Conservation (phyloP, 1,140 invertebrate genomes). For the Drosophila setifemur region DNA sequence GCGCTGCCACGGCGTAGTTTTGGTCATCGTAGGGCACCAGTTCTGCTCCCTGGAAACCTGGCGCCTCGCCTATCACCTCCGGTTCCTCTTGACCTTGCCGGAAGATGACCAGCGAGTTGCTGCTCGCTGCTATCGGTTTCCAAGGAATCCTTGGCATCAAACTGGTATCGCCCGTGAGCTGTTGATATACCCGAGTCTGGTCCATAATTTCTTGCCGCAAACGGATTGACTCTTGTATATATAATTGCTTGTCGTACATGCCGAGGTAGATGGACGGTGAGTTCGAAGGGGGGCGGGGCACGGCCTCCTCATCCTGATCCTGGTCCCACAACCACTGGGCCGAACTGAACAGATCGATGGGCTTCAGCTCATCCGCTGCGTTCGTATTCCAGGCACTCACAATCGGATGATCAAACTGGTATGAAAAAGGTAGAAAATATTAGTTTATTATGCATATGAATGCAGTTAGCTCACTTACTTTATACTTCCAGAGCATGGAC, state of each 20-base stretch:
- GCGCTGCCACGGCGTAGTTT: conserved; percentile 83
- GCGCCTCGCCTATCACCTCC: conserved; percentile 26
- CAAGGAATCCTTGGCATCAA: conserved; percentile 86
- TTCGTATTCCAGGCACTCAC: conserved; percentile 91
- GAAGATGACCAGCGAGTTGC: conserved; percentile 70
- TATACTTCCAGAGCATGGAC: conserved; percentile 87
- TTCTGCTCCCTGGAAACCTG: conserved; percentile 39
- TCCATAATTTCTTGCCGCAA: conserved; percentile 77
- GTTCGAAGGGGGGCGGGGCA: conserved; percentile 26
- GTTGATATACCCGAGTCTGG: conserved; percentile 58
- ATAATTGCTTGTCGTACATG: conserved; percentile 90
- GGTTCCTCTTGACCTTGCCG: conserved; percentile 63
- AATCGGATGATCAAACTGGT: conserved; percentile 91
- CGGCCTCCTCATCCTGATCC: conserved; percentile 51
- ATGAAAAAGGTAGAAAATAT: conserved; percentile 85
- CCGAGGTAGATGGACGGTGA: conserved; percentile 91
- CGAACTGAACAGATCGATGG: conserved; percentile 89
- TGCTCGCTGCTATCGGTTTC: conserved; percentile 86
- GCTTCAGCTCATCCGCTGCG: conserved; percentile 84
- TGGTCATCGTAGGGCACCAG: conserved; percentile 71
- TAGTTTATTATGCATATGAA: not conserved
- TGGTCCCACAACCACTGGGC: conserved; percentile 83
- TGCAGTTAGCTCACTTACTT: conserved; percentile 82
- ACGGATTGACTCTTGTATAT: conserved; percentile 86
- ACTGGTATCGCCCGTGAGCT: conserved; percentile 73